Base-by-base conservation (phyloP, 2,113 vertebrate genomes). In the Acanthisitta chloris region DNA sequence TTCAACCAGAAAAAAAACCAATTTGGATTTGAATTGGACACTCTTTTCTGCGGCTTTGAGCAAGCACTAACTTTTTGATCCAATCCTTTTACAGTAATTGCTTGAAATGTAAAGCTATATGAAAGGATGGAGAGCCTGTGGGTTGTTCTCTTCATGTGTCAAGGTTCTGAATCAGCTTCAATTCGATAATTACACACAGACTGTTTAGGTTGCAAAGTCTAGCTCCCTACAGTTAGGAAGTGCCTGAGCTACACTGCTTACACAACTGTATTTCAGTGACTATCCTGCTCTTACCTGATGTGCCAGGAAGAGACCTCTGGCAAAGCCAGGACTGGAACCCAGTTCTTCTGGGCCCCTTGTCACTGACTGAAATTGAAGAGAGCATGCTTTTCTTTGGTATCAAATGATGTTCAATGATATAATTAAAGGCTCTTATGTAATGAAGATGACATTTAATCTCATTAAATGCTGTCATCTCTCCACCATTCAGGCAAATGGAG, bases 401-500 rank as follows among this genome's bases (percentile, higher is more conserved):
- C 55, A 36, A 74, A 46, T 67, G 24, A 33, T 92, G 43, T 18
- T 90, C 62, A 42, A 7, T 81, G 64, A n/a, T 82, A 36, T 7
- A 83, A 94, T 93, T 95, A 92, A 95, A 88, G 76, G 46, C 64
- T 96, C 26, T 86, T 81, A 43, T 16, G 86, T 95, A 93, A 94
- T 73, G 80, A 83, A 88, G 80, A 66, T 81, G 86, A 55, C 72
- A 81, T 88, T 90, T 87, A 81, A 40, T 92, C 77, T 81, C 51
- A 43, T 90, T 84, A 90, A 80, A 45, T 70, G 15, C 86, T 86
- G 76, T 94, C 76, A 88, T 21, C 72, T 73, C 67, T 88, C 77
- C 51, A 52, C 71, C 82, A 45, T 71, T 90, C 71, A 78, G 69
- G 72, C 64, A 80, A 92, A 62, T 15, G 9, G 71, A 88, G 74